Percentiles rank a stretch among this genome's conserved stretches.
These are phyloP conservation scores for Halocynthia roretzi DNA, from an alignment of 23 tunicate genomes.

Conservation along the genomic window DNA sequence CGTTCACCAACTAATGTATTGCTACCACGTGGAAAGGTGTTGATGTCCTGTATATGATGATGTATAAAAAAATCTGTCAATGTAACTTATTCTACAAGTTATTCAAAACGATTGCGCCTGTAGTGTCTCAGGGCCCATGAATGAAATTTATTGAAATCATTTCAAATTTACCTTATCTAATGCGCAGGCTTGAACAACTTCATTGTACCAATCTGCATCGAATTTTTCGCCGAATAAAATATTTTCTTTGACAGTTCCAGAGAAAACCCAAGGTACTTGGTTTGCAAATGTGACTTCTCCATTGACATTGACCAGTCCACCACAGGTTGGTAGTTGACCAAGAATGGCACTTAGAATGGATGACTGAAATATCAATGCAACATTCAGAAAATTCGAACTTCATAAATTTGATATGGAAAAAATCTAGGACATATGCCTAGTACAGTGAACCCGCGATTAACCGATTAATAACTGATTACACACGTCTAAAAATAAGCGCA, in stretches of 20 bases:
- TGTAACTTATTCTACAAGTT: too few species aligned
- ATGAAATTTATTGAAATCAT: too few species aligned
- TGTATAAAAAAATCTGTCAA: too few species aligned
- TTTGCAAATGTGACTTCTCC: conserved; percentile 19
- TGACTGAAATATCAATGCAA: background rate
- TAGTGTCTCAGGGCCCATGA: too few species aligned
- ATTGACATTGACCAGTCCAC: conserved; percentile 12
- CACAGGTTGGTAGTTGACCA: conserved; percentile 19
- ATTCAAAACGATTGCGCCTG: too few species aligned
- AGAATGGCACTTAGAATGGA: conserved; percentile 20
- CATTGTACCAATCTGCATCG: conserved; percentile 24
- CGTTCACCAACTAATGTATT: conserved; percentile 80
- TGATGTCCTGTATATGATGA: conserved; percentile 40
- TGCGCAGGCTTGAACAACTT: conserved; percentile 23
- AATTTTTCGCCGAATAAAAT: conserved; percentile 21
- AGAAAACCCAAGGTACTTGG: conserved; percentile 41
- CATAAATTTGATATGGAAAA: too few species aligned
- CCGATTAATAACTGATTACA: too few species aligned
- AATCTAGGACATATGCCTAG: too few species aligned
- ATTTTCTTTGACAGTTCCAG: conserved; percentile 31
- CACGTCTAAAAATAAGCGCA: too few species aligned
- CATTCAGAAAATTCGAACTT: too few species aligned
- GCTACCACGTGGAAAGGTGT: conserved; percentile 52
- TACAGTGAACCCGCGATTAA: too few species aligned
- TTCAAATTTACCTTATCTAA: conserved; percentile 1